Evolutionary conservation across 2,888 invertebrate species (phyloP).

Genomic region (Hymenopus coronatus): DNA sequence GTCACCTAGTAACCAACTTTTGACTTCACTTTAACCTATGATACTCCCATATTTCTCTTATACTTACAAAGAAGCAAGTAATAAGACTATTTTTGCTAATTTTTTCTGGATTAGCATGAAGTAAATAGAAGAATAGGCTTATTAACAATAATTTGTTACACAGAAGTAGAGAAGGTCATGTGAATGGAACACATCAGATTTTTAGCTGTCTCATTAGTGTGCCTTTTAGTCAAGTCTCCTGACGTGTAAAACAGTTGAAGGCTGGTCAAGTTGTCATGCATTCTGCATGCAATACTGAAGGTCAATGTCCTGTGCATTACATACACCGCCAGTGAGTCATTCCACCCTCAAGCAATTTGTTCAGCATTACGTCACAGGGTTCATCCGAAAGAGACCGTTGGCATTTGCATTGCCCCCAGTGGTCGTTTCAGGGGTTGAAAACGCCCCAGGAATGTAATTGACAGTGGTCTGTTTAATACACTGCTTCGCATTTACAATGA

Average conservation of each 20-base stretch:
- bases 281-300: background rate
- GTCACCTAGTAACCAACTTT: too few relatives aligned
- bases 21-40: too few relatives aligned
- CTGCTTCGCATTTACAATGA: background rate
- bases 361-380: conserved; percentile 13
- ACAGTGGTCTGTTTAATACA: background rate
- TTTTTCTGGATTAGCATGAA: too few relatives aligned
- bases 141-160: too few relatives aligned
- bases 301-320: background rate
- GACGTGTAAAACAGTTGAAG: background rate
- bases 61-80: too few relatives aligned
- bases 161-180: too few relatives aligned
- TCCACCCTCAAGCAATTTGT: conserved; percentile 10
- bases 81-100: too few relatives aligned
- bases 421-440: conserved; percentile 1
- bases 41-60: too few relatives aligned
- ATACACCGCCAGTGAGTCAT: background rate
- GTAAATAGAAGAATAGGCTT: too few relatives aligned
- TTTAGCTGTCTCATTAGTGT: too few relatives aligned
- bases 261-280: background rate
- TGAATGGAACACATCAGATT: too few relatives aligned
- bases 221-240: too few relatives aligned
- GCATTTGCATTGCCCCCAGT: conserved; percentile 10
- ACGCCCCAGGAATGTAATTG: conserved; percentile 13
- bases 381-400: conserved; percentile 2